Percentiles rank a stretch among this genome's conserved stretches.
phyloP scores from a whole-genome alignment of 2,888 invertebrate species.

The Slavum lentiscoides region DNA sequence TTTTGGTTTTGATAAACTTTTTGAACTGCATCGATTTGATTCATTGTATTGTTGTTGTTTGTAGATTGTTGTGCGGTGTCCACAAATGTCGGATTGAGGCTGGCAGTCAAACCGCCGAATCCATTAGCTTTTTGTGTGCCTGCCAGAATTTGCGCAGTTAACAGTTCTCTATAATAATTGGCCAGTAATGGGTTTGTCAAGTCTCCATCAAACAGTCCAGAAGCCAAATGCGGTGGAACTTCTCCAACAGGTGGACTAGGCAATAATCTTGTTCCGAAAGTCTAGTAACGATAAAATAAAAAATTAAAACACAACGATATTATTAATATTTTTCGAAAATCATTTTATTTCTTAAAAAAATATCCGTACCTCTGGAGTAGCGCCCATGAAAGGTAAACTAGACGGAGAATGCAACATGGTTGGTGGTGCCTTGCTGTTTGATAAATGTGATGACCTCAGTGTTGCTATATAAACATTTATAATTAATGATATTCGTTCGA shows the following conservation, averaged over 20 bases:
- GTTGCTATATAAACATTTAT: slow-evolving; percentile 22
- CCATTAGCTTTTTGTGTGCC: slow-evolving; percentile 27
- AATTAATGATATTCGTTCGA: not conserved
- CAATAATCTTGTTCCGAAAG: slow-evolving; percentile 33
- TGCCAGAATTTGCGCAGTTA: slow-evolving; percentile 44
- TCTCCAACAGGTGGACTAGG: slow-evolving; percentile 57
- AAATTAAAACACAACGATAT: not conserved
- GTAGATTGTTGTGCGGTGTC: slow-evolving; percentile 21
- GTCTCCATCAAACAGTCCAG: slow-evolving; percentile 44
- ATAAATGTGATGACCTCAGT: slow-evolving; percentile 36
- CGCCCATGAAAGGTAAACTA: slow-evolving; percentile 32
- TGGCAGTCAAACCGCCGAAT: slow-evolving; percentile 20
- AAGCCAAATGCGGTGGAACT: slow-evolving; percentile 54
- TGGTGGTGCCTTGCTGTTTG: slow-evolving; percentile 10
- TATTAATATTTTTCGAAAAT: no score
- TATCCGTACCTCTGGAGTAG: slow-evolving; percentile 29
- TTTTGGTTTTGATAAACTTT: slow-evolving; percentile 48
- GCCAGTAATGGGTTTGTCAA: slow-evolving; percentile 29
- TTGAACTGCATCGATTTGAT: slow-evolving; percentile 43
- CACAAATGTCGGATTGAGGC: slow-evolving; percentile 7
- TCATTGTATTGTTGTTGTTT: slow-evolving; percentile 23
- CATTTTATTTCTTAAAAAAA: not conserved
- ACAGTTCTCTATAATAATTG: slow-evolving; percentile 48
- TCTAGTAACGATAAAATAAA: slow-evolving; percentile 12
- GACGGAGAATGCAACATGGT: slow-evolving; percentile 45